Percentiles rank a stretch among this genome's conserved stretches.
Conservation (phyloP, 2,113 vertebrate species). For the Pygoscelis antarcticus region DNA sequence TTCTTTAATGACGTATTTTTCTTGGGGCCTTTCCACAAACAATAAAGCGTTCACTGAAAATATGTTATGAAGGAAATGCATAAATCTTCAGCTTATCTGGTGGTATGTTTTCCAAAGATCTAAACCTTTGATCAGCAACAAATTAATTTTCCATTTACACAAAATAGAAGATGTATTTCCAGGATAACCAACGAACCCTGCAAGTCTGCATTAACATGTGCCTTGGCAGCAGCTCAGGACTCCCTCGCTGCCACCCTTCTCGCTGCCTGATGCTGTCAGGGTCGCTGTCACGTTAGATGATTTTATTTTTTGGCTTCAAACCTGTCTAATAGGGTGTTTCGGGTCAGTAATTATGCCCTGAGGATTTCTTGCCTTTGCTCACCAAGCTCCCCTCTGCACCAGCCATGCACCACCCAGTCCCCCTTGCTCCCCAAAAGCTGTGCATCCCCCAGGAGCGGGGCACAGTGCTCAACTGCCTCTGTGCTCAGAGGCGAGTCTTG, state of each 20-base stretch:
- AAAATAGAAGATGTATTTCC: slow-evolving; percentile 56
- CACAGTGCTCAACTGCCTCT: neutral
- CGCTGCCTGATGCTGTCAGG: neutral
- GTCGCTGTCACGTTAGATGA: neutral
- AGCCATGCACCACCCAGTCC: neutral
- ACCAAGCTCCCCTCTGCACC: neutral
- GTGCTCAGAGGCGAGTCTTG: accelerated
- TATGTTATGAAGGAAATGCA: slow-evolving; percentile 30
- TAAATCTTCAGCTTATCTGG: slow-evolving; percentile 71
- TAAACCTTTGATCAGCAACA: slow-evolving; percentile 58
- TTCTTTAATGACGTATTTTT: slow-evolving; percentile 41
- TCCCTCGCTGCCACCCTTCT: neutral
- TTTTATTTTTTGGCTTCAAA: slow-evolving; percentile 44
- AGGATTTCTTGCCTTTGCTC: slow-evolving; percentile 9
- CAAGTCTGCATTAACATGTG: slow-evolving; percentile 1
- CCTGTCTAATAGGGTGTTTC: neutral
- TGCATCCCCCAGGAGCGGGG: neutral
- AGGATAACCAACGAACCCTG: slow-evolving; percentile 58
- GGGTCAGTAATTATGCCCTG: neutral
- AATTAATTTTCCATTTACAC: slow-evolving; percentile 76
- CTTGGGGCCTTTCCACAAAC: slow-evolving; percentile 23
- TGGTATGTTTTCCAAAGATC: slow-evolving; percentile 52
- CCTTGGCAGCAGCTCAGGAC: slow-evolving; percentile 39
- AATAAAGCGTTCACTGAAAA: slow-evolving; percentile 34
- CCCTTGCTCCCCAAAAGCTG: neutral